Evolutionary conservation across 2,888 invertebrate genomes (phyloP), one percentile per base, ranked within the genome.

Genomic region (Parnassius glacialis): DNA sequence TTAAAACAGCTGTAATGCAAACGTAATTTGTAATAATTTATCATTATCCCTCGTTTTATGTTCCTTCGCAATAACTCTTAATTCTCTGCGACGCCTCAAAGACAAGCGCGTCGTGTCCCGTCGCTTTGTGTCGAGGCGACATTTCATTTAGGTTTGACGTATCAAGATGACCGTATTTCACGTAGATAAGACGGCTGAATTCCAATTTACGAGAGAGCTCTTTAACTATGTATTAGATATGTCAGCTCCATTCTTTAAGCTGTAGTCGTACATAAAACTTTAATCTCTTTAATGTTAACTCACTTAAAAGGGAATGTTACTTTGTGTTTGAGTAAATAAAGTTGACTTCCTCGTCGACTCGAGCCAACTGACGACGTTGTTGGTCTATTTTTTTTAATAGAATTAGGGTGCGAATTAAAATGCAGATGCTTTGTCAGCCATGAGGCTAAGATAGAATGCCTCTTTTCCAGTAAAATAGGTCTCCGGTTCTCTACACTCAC

Each of bases 181-280:
- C 55, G n/a, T 20, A 54, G 54, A 59, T 45, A 45, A 45, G 53
- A 47, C 56, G 45, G 20, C 3, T 44, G 60, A 1, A 54, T 55
- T 55, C 54, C 51, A 60, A 60, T 55, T 60, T 55, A 12, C 25
- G 53, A 60, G 54, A 60, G 42, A 60, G 60, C 48, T 60, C 25
- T 60, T 55, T 50, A 50, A 60, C 53, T 43, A 55, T 54, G 50
- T 44, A 60, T 60, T n/a, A 44, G 43, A 44, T 42, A 20, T 41
- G 42, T 44, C 52, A 44, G 52, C n/a, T 51, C 10, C 25, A 57
- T 41, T 56, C 34, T 56, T 20, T 25, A 51, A 20, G 10, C 34
- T 34, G 34, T 34, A 5, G 34, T 7, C 10, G 43, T 11, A 11
- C 43, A 11, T 43, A 11, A 43, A 43, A 43, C 2, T 43, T 43